phyloP scores from a whole-genome alignment of 1,140 invertebrate species.

The Pseudachorutes palmiensis region DNA sequence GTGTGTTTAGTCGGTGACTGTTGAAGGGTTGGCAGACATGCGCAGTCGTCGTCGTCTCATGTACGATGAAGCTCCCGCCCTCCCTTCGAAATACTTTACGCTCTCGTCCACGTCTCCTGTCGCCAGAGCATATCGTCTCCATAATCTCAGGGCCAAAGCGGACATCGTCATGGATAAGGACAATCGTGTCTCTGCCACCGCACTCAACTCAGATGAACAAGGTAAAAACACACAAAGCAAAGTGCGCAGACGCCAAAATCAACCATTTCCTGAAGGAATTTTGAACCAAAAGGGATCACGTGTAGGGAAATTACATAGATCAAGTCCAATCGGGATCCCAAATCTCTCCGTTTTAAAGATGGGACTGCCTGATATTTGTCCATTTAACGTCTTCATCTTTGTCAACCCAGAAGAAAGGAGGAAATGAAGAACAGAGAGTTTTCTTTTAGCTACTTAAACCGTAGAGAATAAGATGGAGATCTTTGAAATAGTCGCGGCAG shows the following conservation, averaged over 20 bases:
- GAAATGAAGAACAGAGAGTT: too few relatives aligned
- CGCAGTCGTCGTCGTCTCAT: not conserved
- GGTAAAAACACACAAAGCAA: not conserved
- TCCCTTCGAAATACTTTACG: not conserved
- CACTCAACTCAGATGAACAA: constrained; percentile 2
- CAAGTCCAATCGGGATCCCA: too few relatives aligned
- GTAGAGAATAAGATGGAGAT: too few relatives aligned
- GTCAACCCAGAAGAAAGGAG: too few relatives aligned
- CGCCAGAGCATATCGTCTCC: constrained; percentile 6
- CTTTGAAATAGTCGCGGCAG: too few relatives aligned
- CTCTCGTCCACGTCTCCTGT: not conserved
- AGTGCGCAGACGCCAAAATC: not conserved
- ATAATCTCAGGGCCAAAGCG: constrained; percentile 3
- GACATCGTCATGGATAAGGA: constrained; percentile 4
- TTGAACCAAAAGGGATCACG: not conserved
- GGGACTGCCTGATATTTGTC: too few relatives aligned
- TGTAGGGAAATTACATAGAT: not conserved
- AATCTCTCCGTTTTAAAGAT: too few relatives aligned
- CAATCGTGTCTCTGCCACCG: constrained; percentile 1
- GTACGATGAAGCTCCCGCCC: not conserved
- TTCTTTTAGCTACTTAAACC: too few relatives aligned
- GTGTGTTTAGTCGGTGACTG: constrained; percentile 7
- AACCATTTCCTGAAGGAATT: not conserved
- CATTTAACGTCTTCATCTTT: too few relatives aligned
- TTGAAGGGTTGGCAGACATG: constrained; percentile 1